Conservation (phyloP, 2,888 invertebrate genomes). For the Orthonychiurus folsomi region DNA sequence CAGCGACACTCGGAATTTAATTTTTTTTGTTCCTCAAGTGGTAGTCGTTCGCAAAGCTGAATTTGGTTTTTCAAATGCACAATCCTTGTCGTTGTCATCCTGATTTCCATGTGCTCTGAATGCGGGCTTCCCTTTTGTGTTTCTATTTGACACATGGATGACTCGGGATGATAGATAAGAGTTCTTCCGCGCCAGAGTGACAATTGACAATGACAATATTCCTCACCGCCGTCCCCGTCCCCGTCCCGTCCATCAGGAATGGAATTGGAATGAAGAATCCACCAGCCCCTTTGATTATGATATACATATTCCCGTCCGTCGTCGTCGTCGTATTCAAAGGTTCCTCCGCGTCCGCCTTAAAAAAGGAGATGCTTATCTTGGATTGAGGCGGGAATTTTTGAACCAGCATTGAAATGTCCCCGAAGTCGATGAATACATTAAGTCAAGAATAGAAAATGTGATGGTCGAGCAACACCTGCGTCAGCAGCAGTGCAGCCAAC, state of each 20-base stretch:
- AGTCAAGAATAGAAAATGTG: neutral
- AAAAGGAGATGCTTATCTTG: neutral
- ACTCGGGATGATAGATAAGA: neutral
- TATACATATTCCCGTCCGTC: too few relatives aligned
- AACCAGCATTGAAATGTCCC: neutral
- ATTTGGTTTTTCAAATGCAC: too few relatives aligned
- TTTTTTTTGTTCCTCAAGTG: too few relatives aligned
- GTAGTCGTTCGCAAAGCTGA: too few relatives aligned
- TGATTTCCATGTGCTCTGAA: neutral
- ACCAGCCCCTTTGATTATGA: too few relatives aligned
- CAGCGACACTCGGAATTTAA: too few relatives aligned
- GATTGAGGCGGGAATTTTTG: neutral
- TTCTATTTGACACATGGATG: conserved; percentile 1
- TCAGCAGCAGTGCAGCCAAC: too few relatives aligned
- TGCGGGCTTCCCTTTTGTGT: neutral
- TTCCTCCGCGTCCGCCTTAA: too few relatives aligned
- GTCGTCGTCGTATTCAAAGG: too few relatives aligned
- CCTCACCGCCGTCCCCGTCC: too few relatives aligned
- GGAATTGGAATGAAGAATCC: too few relatives aligned
- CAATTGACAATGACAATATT: neutral
- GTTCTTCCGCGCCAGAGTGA: neutral
- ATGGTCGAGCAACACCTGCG: neutral
- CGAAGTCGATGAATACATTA: neutral
- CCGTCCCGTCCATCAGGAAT: neutral
- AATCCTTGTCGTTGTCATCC: too few relatives aligned